Conservation (phyloP, 2,113 vertebrate species). For the Melierax canorus region DNA sequence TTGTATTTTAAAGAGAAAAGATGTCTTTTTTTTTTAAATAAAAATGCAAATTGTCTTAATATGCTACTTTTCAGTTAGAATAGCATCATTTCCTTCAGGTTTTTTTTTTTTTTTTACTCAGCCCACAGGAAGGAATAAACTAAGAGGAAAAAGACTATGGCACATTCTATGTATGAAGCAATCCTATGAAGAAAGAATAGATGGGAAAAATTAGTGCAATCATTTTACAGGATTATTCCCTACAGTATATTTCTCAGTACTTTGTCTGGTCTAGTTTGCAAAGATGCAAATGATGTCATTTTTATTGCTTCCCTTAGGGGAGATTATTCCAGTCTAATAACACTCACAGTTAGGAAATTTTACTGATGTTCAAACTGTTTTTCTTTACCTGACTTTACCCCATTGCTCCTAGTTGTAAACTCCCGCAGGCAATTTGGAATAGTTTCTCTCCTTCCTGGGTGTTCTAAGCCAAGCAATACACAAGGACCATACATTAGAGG, state of each 20-base stretch:
- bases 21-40: neutral
- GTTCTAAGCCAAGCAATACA: conserved; percentile 36
- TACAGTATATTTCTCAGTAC: conserved; percentile 38
- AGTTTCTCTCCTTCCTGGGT: conserved; percentile 51
- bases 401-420: conserved; percentile 17
- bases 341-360: conserved; percentile 48
- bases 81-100: neutral
- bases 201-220: conserved; percentile 54
- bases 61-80: neutral
- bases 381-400: conserved; percentile 61
- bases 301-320: conserved; percentile 58
- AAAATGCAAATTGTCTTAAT: neutral
- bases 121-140: conserved; percentile 16
- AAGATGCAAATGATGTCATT: conserved; percentile 60
- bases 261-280: conserved; percentile 64
- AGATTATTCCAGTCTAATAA: conserved; percentile 59
- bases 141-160: conserved; percentile 1
- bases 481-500: no score
- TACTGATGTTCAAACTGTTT: conserved; percentile 55
- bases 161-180: conserved; percentile 20
- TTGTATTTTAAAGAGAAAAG: conserved; percentile 7
- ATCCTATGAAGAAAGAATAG: conserved; percentile 38
- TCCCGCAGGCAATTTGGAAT: neutral
- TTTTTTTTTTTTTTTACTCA: neutral
- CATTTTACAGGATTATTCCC: conserved; percentile 40